Conservation (phyloP, 2,113 vertebrate genomes). For the Cynoglossus semilaevis region DNA sequence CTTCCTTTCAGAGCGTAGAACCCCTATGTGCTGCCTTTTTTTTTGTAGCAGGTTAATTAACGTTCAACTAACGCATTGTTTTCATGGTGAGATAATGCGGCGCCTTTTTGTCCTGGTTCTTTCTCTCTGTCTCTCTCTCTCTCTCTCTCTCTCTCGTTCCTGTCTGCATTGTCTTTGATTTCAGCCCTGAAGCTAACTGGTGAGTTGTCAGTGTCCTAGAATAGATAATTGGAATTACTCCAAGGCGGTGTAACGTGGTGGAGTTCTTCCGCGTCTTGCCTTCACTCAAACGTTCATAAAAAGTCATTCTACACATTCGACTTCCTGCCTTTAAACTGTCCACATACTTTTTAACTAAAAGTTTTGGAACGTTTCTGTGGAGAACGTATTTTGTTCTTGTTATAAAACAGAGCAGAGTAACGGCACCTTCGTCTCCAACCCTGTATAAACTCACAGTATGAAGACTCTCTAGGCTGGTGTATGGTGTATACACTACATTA, state of each 20-base stretch:
- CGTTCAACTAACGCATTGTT: constrained; percentile 56
- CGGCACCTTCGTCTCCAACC: too few relatives aligned
- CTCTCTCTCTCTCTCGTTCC: background rate
- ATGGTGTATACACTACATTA: too few relatives aligned
- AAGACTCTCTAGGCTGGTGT: too few relatives aligned
- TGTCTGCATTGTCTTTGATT: constrained; percentile 41
- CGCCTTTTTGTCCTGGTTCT: background rate
- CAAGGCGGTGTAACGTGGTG: constrained; percentile 21
- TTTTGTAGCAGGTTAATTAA: constrained; percentile 59
- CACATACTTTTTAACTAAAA: too few relatives aligned
- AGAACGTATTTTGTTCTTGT: too few relatives aligned
- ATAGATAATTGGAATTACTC: constrained; percentile 53
- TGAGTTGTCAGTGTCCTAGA: constrained; percentile 24
- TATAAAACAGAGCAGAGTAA: too few relatives aligned
- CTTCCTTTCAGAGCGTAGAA: constrained; percentile 27
- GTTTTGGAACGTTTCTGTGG: too few relatives aligned
- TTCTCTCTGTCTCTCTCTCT: background rate
- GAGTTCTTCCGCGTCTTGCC: constrained; percentile 19
- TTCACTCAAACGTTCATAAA: constrained; percentile 9
- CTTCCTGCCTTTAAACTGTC: background rate
- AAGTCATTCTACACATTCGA: background rate
- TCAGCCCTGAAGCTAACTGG: constrained; percentile 29
- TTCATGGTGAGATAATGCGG: constrained; percentile 33
- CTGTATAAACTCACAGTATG: too few relatives aligned
- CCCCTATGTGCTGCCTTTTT: constrained; percentile 19